Evolutionary conservation across 1,140 invertebrate species (phyloP).

Genomic region (Planococcus citri): DNA sequence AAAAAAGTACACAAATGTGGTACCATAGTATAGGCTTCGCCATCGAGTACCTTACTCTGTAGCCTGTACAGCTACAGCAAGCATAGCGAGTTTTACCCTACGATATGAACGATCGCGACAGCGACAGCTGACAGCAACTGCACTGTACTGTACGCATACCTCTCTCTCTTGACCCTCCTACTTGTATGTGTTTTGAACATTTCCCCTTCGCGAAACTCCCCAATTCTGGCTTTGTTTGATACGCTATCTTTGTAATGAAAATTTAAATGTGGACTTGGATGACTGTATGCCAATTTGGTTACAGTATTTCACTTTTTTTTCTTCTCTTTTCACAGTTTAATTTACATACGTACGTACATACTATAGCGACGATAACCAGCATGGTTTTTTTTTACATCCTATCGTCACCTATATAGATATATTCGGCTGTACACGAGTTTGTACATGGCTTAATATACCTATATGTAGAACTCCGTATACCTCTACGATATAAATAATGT

Average conservation of each 20-base stretch:
- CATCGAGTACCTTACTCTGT: too few species aligned
- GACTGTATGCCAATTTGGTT: not conserved
- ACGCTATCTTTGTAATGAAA: constrained; percentile 7
- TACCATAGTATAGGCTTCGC: too few species aligned
- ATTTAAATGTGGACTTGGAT: not conserved
- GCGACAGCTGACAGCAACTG: constrained; percentile 1
- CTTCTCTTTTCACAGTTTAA: not conserved
- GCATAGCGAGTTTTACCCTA: too few species aligned
- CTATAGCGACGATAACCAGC: not conserved
- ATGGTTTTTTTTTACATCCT: not conserved
- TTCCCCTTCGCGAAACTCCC: constrained; percentile 1
- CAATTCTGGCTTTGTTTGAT: not conserved
- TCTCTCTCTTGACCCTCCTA: not conserved
- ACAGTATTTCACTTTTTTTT: not conserved
- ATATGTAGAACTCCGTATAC: too few species aligned
- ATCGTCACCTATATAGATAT: too few species aligned
- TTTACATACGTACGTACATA: too few species aligned
- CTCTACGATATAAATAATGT: too few species aligned
- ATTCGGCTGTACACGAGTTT: too few species aligned
- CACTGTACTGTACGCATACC: not conserved
- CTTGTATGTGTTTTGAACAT: not conserved
- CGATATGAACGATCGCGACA: not conserved
- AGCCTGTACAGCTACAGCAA: too few species aligned
- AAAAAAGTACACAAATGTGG: too few species aligned
- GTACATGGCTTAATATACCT: too few species aligned